Base-by-base conservation (phyloP, 92 coral and sea anemone genomes). In the Actinernus sp. region DNA sequence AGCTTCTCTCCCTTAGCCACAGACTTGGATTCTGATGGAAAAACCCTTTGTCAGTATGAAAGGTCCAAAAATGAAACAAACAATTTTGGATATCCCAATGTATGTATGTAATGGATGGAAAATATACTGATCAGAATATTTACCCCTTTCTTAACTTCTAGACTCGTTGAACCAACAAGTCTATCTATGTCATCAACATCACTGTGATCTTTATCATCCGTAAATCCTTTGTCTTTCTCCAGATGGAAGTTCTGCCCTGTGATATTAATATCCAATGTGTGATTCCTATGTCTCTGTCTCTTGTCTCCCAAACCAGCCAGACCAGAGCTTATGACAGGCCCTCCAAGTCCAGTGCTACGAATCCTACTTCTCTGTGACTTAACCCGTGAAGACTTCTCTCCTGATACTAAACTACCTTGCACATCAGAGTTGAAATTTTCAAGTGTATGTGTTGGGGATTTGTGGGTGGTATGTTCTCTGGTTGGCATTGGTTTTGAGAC, bases 241-340 rank as follows among this genome's bases (percentile, higher is more conserved):
- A 33, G 43, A 25, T 57, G 65, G 25, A 70, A 44, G 4, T 43
- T 70, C 45, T 70, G 78, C 1, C 78, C 78, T 13, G 78, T 70
- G 3, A 70, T 28, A 22, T 40, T 24, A 13, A 70, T 40, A 10
- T 57, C 78, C 18, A 66, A 56, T 28, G 78, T 14, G 9, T 36
- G 39, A 27, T 47, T 57, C 24, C 32, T 46, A 17, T 44, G 55
- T 55, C 26, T 50, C 26, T 28, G 43, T 27, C 78, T 59, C 53
- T 70, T 70, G 1, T 58, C 78, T 21, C 67, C 45, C 10, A 16
- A 48, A 29, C 78, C 78, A 16, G 66, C 78, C 23, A 70, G 57
- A 4, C 90, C 90, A 20, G 91, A 85, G 49, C 91, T 78, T 4
- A 85, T 10, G 9, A 85, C 73, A 1, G 91, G 91, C 0, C 91